Evolutionary conservation across 2,888 invertebrate species (phyloP).

Genomic region (Philhelius pedissequus): DNA sequence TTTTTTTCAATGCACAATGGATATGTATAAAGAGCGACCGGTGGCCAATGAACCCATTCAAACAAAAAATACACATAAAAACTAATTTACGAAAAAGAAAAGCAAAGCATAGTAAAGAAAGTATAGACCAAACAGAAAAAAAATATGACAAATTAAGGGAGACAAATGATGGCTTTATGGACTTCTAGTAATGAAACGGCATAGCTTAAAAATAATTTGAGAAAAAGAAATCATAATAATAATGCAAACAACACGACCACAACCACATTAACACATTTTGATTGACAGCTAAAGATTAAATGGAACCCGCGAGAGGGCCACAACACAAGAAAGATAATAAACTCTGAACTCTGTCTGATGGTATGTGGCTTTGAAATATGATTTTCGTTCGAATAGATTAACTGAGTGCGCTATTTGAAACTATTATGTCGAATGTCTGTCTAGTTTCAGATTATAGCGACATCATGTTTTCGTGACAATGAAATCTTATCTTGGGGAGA

Average conservation of each 20-base stretch:
- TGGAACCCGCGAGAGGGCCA: conserved; percentile 19
- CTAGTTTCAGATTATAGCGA: not conserved
- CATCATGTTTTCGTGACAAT: conserved; percentile 11
- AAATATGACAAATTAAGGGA: conserved; percentile 52
- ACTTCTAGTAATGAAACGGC: conserved; percentile 51
- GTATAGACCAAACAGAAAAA: not conserved
- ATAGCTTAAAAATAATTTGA: not conserved
- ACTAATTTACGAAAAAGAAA: conserved; percentile 10
- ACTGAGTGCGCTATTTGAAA: not conserved
- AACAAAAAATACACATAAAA: not conserved
- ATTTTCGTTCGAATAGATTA: conserved; percentile 43
- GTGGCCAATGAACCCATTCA: conserved; percentile 48
- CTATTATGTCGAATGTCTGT: not conserved
- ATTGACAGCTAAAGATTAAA: conserved; percentile 62
- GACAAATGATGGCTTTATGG: conserved; percentile 39
- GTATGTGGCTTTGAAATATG: conserved; percentile 31
- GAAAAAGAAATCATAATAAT: not conserved
- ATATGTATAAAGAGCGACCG: too few relatives aligned
- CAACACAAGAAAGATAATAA: conserved; percentile 24
- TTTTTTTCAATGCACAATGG: conserved; percentile 21
- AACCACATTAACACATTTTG: conserved; percentile 7
- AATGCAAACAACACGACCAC: not conserved
- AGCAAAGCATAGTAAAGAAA: not conserved
- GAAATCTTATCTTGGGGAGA: conserved; percentile 29
- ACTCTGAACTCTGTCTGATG: not conserved